Percentiles rank a stretch among this genome's conserved stretches.
Conservation (phyloP, 2,888 invertebrate species). For the Caenorhabditis sp. region DNA sequence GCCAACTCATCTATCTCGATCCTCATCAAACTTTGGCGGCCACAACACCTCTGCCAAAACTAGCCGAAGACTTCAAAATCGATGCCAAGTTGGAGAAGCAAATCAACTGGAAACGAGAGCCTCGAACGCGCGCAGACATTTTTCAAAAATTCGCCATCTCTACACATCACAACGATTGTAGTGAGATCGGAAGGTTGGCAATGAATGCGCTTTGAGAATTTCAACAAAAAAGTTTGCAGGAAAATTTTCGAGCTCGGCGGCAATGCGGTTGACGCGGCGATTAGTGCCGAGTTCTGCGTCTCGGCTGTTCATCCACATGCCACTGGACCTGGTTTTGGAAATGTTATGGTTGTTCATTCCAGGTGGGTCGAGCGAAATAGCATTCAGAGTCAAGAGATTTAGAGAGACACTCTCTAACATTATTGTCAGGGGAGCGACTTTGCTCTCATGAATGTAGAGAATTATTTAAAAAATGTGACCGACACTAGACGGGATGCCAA, state of each 20-base stretch:
- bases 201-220: too few relatives aligned
- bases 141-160: constrained; percentile 23
- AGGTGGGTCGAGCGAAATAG: too few relatives aligned
- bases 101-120: constrained; percentile 2
- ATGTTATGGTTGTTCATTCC: constrained; percentile 34
- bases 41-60: too few relatives aligned
- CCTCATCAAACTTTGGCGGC: too few relatives aligned
- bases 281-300: constrained; percentile 44
- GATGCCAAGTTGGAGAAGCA: neutral
- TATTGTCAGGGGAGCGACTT: too few relatives aligned
- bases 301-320: constrained; percentile 46
- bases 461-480: too few relatives aligned
- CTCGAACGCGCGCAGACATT: neutral
- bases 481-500: too few relatives aligned
- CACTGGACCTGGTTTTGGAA: constrained; percentile 42
- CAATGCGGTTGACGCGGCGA: constrained; percentile 39
- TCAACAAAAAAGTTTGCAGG: constrained; percentile 17
- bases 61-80: too few relatives aligned
- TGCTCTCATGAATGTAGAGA: too few relatives aligned
- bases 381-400: too few relatives aligned
- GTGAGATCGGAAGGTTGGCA: constrained; percentile 37
- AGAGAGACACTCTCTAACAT: too few relatives aligned
- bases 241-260: constrained; percentile 37
- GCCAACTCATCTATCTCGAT: too few relatives aligned
- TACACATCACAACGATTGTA: constrained; percentile 32